Base-by-base conservation (phyloP, 2,888 invertebrate genomes). In the Hedychridium roseum region DNA sequence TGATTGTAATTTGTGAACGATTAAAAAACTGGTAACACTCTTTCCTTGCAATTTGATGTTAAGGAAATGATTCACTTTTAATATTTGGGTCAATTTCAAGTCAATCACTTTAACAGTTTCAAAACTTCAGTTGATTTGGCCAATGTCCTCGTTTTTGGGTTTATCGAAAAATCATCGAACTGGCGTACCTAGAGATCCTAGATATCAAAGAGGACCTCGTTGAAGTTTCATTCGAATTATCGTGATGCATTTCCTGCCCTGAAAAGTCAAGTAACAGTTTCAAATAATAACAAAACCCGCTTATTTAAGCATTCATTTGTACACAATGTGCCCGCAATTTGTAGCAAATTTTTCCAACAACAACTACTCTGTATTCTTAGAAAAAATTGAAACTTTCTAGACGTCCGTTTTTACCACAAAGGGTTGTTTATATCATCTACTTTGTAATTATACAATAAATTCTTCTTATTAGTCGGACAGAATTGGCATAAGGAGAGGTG, bases 131-230 rank as follows among this genome's bases (percentile, higher is more conserved):
- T n/a, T n/a, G n/a, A n/a, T n/a, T n/a, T n/a, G n/a, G n/a, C n/a
- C n/a, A n/a, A n/a, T n/a, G n/a, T n/a, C n/a, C 5, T 6, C 5
- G 23, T 9, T 23, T 5, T 9, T 6, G 23, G 9, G 23, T 6
- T 48, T 36, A 53, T 5, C 47, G 47, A 21, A 47, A 50, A 27
- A 50, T 50, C 37, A 44, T 53, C 32, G 60, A 55, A 9, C 50
- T 32, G 27, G 55, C 57, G 21, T 51, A 60, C 34, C 62, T 50
- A 26, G 64, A 57, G 28, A 60, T 50, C 43, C 61, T 61, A 3
- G 65, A 59, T 20, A 67, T 59, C 16, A 68, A 45, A 18, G 68
- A 65, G n/a, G 63, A 64, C 39, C 56, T 59, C 26, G 65, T 53
- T 5, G 66, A 65, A 3, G 57, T 54, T 20, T 55, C 63, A 49